Evolutionary conservation across 2,113 vertebrate genomes (phyloP), one percentile per base, ranked within the genome.

Genomic region (Pangasianodon gigas): DNA sequence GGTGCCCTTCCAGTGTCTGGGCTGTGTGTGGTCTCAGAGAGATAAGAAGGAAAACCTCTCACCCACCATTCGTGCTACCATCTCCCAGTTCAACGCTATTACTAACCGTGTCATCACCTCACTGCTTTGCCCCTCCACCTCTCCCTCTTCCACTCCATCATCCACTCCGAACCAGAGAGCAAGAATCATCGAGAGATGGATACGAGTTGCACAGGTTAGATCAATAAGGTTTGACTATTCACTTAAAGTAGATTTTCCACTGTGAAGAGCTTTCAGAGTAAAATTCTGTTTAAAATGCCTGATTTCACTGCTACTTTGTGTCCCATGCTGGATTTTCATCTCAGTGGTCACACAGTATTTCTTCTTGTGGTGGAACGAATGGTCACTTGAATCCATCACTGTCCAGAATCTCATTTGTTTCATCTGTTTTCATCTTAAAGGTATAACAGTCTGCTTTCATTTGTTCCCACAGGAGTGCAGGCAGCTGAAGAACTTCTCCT

Each of bases 21-120:
- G 97, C 88, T 97, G 97, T 0, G 93, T 98, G 69, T 98, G 97
- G 97, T 98, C 97, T 0, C 97, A 97, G 86, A 93, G 97, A 16
- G 97, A 97, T 92, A 97, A 97, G 91, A 97, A 97, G 0, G 96
- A 97, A 77, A 95, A 96, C 90, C 92, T 95, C 87, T 96, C 96
- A 4, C 95, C 97, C 37, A 97, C 97, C 0, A 96, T 97, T 89
- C 95, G 97, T 10, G 97, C 97, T 93, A 98, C 97, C 2, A 95
- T 98, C 48, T 87, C 96, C 0, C 97, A 98, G 91, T 98, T 98
- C 94, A 98, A 98, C 26, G 84, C 94, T 0, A 91, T 98, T 86
- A 97, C 96, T 3, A 96, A 97, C 93, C 95, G 96, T 84, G 97
- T 98, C 90, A 97, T 97, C 87, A 92, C 95, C 51, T 97, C 97